These are phyloP conservation scores for Psammodynastes pulverulentus DNA, from an alignment of 2,113 vertebrate species.

Conservation along the genomic window DNA sequence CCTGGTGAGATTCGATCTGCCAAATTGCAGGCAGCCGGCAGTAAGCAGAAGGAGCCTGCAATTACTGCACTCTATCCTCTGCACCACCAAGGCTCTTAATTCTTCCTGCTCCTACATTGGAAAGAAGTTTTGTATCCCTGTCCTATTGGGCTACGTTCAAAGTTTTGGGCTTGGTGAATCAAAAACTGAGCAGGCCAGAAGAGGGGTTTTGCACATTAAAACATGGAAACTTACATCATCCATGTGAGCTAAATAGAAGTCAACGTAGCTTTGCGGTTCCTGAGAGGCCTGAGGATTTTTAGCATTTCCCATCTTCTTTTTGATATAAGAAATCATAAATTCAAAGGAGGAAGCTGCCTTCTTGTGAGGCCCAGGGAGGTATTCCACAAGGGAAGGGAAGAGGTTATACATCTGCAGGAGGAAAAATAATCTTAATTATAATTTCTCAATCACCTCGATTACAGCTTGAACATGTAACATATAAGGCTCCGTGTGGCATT, in stretches of 20 bases:
- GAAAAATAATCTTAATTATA: not conserved
- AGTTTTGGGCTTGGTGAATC: not conserved
- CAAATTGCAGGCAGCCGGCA: too few species aligned
- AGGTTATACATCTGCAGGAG: constrained; percentile 34
- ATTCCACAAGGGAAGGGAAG: constrained; percentile 28
- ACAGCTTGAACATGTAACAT: not conserved
- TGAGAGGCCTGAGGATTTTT: not conserved
- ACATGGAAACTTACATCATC: constrained; percentile 20
- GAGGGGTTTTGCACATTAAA: not conserved
- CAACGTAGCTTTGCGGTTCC: constrained; percentile 25
- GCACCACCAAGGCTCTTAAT: too few species aligned
- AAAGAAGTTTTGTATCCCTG: not conserved
- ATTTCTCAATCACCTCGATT: not conserved
- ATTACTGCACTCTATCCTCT: too few species aligned
- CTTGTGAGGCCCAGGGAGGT: constrained; percentile 38
- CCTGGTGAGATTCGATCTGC: too few species aligned
- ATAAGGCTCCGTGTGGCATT: not conserved
- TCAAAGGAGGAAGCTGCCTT: constrained; percentile 18
- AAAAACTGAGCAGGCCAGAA: not conserved
- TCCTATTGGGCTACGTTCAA: not conserved
- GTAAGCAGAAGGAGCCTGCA: too few species aligned
- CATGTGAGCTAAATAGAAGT: constrained; percentile 46
- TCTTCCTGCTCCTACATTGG: not conserved
- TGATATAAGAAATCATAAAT: constrained; percentile 11
- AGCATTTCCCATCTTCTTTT: constrained; percentile 16